Base-by-base conservation (phyloP, 2,888 invertebrate species). In the Boloria euphrosyne region DNA sequence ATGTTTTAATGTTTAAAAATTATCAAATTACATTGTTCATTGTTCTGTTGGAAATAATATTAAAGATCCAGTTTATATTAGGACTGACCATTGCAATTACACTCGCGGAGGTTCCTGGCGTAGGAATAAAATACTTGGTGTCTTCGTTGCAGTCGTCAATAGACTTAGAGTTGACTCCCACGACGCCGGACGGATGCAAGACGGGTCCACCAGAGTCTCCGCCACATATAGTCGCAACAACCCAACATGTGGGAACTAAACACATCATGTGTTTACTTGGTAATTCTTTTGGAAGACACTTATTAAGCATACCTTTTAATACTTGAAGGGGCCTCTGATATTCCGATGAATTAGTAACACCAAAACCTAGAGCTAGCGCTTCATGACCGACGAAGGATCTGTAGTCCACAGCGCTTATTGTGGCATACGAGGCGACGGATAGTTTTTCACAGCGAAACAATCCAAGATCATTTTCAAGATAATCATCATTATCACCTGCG, bases 141-240 rank as follows among this genome's bases (percentile, higher is more conserved):
- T 47, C 13, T 44, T 58, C 64, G 16, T 58, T 27, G 17, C 46
- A 65, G 51, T 18, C 14, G 58, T 65, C 31, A 1, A 0, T 1
- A 2, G 64, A 6, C 7, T 0, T 3, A 7, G 64, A 58, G 51
- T 51, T 64, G 10, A 59, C 64, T 5, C 46, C 64, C n/a, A 58
- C 51, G 4, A 59, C 27, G 7, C 51, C 27, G 13, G 51, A 58
- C 13, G 64, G 4, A 27, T 53, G 57, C 17, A 66, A 16, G 6
- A 57, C 38, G 6, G 62, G 62, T 14, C 58, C 58, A 13, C 58
- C 66, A n/a, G 66, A 66, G 17, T 53, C 66, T 16, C 62, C 62
- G 7, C 43, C 38, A 51, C 52, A 53, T 7, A 66, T 46, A 2
- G 62, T 58, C 14, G 47, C 47, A 47, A 47, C 18, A 6, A 27